Evolutionary conservation across 2,888 invertebrate genomes (phyloP).

Genomic region (Heliconius ethilla): DNA sequence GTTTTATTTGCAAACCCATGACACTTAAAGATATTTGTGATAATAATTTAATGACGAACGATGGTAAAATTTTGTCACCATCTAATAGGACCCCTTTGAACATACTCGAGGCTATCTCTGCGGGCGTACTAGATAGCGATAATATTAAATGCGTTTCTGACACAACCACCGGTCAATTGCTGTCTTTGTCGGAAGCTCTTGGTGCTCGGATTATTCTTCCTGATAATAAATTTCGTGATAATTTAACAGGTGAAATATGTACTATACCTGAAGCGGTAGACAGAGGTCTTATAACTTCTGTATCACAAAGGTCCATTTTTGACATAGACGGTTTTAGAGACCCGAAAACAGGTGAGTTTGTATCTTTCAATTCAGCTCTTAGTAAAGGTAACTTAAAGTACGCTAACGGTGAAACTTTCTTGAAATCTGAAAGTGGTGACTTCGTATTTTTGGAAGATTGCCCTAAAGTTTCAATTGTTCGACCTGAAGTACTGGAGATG

Average conservation of each 20-base stretch:
- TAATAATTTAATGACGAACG: constrained; percentile 88
- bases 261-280: constrained; percentile 93
- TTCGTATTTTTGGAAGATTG: constrained; percentile 91
- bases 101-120: constrained; percentile 91
- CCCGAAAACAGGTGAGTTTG: constrained; percentile 89
- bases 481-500: constrained; percentile 93
- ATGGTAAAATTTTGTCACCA: constrained; percentile 90
- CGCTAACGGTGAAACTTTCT: constrained; percentile 87
- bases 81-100: constrained; percentile 88
- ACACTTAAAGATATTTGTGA: constrained; percentile 95
- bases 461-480: constrained; percentile 88
- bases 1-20: constrained; percentile 92
- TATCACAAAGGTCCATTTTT: constrained; percentile 93
- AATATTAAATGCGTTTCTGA: constrained; percentile 92
- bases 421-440: constrained; percentile 88
- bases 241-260: constrained; percentile 86
- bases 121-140: constrained; percentile 93
- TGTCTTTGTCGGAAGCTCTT: constrained; percentile 93
- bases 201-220: constrained; percentile 89
- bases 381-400: constrained; percentile 89
- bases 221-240: constrained; percentile 88
- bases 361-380: constrained; percentile 91
- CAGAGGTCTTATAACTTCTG: constrained; percentile 93
- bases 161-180: constrained; percentile 87
- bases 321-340: constrained; percentile 95